phyloP scores from a whole-genome alignment of 2,797 vertebrate species.

The Melanotaenia parkinsoni region DNA sequence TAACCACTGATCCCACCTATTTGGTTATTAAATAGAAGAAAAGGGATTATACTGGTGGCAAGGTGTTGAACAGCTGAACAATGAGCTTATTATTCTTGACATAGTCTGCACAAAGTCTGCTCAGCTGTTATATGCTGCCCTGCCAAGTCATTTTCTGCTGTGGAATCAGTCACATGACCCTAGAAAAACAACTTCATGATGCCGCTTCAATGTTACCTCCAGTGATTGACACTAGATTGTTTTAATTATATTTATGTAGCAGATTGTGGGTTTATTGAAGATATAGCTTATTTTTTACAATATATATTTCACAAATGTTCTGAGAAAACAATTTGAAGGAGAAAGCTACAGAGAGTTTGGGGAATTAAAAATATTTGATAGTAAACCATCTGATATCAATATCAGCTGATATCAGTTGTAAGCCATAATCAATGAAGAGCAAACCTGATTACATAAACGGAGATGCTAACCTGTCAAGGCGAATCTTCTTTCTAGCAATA shows the following conservation, averaged over 20 bases:
- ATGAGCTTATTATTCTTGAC: slow-evolving; percentile 61
- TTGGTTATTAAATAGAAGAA: slow-evolving; percentile 30
- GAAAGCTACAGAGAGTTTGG: not conserved
- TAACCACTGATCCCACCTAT: slow-evolving; percentile 16
- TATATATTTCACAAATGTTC: no score
- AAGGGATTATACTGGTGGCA: slow-evolving; percentile 37
- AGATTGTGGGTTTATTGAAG: not conserved
- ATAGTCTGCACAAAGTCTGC: slow-evolving; percentile 54
- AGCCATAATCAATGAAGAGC: not conserved
- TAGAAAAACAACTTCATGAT: slow-evolving; percentile 2
- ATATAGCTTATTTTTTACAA: not conserved
- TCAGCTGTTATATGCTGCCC: slow-evolving; percentile 47
- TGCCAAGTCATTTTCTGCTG: slow-evolving; percentile 60
- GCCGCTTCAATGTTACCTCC: not conserved
- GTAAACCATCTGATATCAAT: not conserved
- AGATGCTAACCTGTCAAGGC: slow-evolving; percentile 88
- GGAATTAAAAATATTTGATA: not conserved
- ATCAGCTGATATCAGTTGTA: not conserved
- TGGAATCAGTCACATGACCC: slow-evolving; percentile 14
- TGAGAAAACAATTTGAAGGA: not conserved
- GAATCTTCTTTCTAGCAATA: slow-evolving; percentile 93
- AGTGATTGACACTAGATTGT: not conserved
- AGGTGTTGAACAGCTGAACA: slow-evolving; percentile 56
- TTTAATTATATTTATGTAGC: not conserved
- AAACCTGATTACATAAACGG: not conserved